These are phyloP conservation scores for Nemurella pictetii DNA, from an alignment of 2,888 invertebrate species.

Conservation along the genomic window DNA sequence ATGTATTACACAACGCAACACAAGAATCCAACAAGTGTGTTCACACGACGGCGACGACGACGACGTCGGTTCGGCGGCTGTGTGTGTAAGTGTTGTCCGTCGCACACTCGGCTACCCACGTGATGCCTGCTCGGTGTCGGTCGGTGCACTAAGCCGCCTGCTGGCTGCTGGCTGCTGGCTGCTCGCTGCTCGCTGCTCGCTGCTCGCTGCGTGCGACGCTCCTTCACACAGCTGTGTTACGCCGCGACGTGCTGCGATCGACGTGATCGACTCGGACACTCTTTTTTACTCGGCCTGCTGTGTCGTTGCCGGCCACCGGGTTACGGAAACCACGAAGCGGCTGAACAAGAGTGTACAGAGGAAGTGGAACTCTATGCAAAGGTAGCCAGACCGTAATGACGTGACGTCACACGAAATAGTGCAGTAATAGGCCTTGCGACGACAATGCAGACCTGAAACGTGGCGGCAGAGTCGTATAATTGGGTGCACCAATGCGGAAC, in stretches of 20 bases:
- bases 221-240: too few relatives aligned
- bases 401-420: background rate
- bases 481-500: conserved; percentile 28
- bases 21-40: background rate
- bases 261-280: background rate
- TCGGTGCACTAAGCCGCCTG: conserved; percentile 3
- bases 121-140: background rate
- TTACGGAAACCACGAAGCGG: conserved; percentile 24
- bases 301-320: background rate
- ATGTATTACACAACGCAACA: too few relatives aligned
- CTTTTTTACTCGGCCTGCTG: background rate
- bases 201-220: too few relatives aligned
- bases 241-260: background rate
- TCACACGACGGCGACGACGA: background rate
- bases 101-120: background rate
- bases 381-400: conserved; percentile 4
- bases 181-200: background rate
- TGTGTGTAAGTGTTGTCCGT: too few relatives aligned
- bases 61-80: background rate
- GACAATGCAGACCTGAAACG: too few relatives aligned
- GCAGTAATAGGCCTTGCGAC: background rate
- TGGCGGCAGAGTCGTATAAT: conserved; percentile 9
- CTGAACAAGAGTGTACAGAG: conserved; percentile 24
- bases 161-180: background rate
- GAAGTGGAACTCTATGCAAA: conserved; percentile 19